These are phyloP conservation scores for Rattus rattus DNA, from an alignment of 2,113 vertebrate species.

Conservation along the genomic window DNA sequence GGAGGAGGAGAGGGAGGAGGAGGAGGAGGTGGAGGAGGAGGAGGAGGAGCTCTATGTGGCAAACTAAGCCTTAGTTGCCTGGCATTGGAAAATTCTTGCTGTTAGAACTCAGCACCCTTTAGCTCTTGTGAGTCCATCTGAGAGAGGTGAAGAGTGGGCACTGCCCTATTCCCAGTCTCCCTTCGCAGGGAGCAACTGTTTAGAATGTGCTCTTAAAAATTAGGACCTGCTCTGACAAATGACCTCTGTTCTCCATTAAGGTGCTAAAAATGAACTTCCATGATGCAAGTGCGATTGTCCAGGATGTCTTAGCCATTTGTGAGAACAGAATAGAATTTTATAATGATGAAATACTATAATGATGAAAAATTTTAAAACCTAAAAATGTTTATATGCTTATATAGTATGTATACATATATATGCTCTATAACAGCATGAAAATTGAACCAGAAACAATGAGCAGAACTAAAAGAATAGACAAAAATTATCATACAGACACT, in stretches of 20 bases:
- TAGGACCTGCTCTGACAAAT: not conserved
- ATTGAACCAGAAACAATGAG: constrained; percentile 5
- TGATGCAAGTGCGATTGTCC: constrained; percentile 7
- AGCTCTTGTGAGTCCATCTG: not conserved
- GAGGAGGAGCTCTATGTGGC: too few relatives aligned
- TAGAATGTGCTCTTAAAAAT: not conserved
- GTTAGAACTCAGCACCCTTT: not conserved
- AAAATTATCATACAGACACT: not conserved
- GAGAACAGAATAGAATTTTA: not conserved
- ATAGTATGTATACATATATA: not conserved
- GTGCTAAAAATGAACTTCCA: constrained; percentile 35
- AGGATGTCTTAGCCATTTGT: not conserved
- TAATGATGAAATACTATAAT: too few relatives aligned
- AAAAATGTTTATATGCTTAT: too few relatives aligned
- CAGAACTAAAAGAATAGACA: constrained; percentile 12
- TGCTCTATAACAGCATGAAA: not conserved
- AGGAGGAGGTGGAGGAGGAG: too few relatives aligned
- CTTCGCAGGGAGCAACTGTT: not conserved
- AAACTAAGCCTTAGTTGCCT: too few relatives aligned
- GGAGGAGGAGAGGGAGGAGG: too few relatives aligned
- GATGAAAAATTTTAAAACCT: too few relatives aligned
- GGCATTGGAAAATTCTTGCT: not conserved
- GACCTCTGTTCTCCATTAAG: constrained; percentile 14
- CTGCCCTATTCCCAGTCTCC: not conserved
- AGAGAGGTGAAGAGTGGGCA: not conserved